A percentile compares a stretch with the other conserved stretches of the same genome.
Evolutionary conservation across 2,888 invertebrate genomes (phyloP).

Genomic region (Brachyopa scutellaris): DNA sequence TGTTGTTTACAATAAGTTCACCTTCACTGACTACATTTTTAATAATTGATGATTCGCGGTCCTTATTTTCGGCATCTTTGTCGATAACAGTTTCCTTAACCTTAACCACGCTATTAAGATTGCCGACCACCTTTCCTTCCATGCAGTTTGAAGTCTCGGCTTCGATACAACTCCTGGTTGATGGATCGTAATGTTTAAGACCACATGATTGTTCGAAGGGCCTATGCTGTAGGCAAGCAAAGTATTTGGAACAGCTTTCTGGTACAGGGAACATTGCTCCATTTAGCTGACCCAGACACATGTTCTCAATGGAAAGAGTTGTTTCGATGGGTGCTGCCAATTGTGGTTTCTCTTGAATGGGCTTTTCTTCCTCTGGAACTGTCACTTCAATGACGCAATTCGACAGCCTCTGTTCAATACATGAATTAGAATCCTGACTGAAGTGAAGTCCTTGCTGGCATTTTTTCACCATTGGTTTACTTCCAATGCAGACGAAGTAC

Average conservation of each 20-base stretch:
- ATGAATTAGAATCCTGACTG: constrained; percentile 1
- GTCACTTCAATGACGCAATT: constrained; percentile 14
- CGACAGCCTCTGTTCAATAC: constrained; percentile 2
- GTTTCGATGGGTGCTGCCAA: neutral
- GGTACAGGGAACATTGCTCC: constrained; percentile 38
- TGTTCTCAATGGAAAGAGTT: neutral
- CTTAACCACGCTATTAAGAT: no score
- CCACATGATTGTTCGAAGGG: constrained; percentile 41
- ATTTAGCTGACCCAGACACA: constrained; percentile 34
- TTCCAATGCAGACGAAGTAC: constrained; percentile 48
- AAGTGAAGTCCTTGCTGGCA: constrained; percentile 22
- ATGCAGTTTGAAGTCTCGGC: constrained; percentile 24
- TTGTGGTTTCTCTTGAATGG: neutral
- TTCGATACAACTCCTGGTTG: constrained; percentile 24
- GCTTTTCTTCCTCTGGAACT: neutral
- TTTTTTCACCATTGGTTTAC: neutral
- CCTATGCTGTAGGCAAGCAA: constrained; percentile 34
- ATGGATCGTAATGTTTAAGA: constrained; percentile 41
- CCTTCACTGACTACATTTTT: neutral
- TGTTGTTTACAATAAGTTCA: constrained; percentile 6
- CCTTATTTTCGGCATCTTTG: no score
- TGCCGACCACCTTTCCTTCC: no score
- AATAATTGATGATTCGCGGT: no score
- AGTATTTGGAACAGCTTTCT: constrained; percentile 51
- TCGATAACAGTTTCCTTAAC: no score